Evolutionary conservation across 2,888 invertebrate genomes (phyloP), one percentile per base, ranked within the genome.

Genomic region (Operophtera brumata): DNA sequence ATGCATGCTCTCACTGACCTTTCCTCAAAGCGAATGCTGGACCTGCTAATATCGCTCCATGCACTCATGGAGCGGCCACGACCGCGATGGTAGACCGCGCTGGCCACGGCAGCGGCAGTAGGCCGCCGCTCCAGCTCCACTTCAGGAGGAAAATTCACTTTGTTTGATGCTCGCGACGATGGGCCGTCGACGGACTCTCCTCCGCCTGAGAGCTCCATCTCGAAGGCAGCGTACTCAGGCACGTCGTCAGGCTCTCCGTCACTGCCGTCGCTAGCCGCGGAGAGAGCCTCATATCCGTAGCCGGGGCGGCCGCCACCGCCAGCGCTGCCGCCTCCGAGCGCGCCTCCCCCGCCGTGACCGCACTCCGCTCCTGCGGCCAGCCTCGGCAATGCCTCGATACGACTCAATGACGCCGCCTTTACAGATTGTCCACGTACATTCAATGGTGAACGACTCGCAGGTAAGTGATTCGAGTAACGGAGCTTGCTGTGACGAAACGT

Each of bases 31-130:
- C 94, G 93, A 91, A 95, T 95, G 78, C 95, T 96, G 65, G 95
- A 95, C 52, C 96, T 92, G 72, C 96, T 96, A 77, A 96, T 93
- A 75, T 96, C 96, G 73, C 96, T 96, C 96, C 96, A 96, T 35
- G 95, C 96, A 74, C 96, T 96, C 95, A 96, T 95, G 63, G 96
- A 96, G 34, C 94, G 91, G 1, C 93, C 96, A 78, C 86, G 91
- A 59, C 88, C 91, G 12, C 92, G 84, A 65, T 91, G 91, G 63
- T 91, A 85, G 41, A 84, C 77, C 7, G 91, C 87, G 40, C 88
- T 76, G 41, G 89, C 75, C 39, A 89, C 64, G 50, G 90, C 80
- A 13, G 90, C 73, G 37, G 86, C 82, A 1, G 86, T 85, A 9
- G 91, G 82, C 13, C 90, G 77, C 12, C 86, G 79, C 78, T 91